Evolutionary conservation across 1,140 invertebrate species (phyloP), one percentile per base, ranked within the genome.

Genomic region (Diabrotica virgifera): DNA sequence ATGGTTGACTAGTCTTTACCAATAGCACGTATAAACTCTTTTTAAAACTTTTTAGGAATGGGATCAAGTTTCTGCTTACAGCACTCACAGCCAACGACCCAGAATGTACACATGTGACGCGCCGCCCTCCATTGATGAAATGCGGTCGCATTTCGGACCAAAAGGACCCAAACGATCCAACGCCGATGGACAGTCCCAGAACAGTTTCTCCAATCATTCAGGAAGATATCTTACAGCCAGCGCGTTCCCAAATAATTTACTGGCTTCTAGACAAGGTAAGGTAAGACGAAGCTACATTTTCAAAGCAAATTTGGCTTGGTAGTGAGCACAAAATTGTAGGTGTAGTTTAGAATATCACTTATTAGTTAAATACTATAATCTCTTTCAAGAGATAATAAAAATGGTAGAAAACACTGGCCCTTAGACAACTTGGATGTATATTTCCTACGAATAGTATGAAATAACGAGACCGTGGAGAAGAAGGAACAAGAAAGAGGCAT

Each of bases 31-130:
- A 4, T 24, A 24, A 24, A 24, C 24, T 24, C 1, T 24, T 24
- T 24, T 24, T 24, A 24, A 24, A 24, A 24, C 24, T 53, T 71
- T 65, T 10, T 37, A 87, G 83, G 94, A 97, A 79, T 96, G 94
- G 94, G 94, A 97, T 81, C 93, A 95, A 80, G 87, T 95, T 11
- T 96, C 94, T 3, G 91, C 91, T 12, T 95, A 96, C 79, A 95
- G 93, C 77, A 90, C 90, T 63, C 83, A 94, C 72, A 94, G 91
- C 65, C 92, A 92, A n/a, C 81, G 93, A 62, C 89, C 90, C 3
- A 80, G 91, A 70, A 90, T 94, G 80, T 91, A 91, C 81, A 83
- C 90, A 62, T 82, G 91, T 61, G 87, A 85, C 83, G 72, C 14
- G 11, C 82, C 80, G 65, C 79, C 80, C 58, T 85, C 85, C 12